Evolutionary conservation across 2,888 invertebrate species (phyloP).

Genomic region (Resseliella maxima): DNA sequence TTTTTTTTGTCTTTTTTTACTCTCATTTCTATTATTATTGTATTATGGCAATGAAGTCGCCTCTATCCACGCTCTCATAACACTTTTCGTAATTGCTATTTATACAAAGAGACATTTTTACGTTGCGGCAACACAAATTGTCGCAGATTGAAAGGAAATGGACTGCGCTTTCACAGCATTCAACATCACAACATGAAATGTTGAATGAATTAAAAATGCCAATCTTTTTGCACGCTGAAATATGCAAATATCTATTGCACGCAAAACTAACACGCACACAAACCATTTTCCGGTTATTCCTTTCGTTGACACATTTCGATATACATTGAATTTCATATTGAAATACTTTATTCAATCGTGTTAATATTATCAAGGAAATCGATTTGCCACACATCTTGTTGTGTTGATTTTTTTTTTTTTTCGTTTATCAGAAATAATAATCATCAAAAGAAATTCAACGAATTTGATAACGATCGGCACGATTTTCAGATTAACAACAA

Average conservation of each 20-base stretch:
- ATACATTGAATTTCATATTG: neutral
- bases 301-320: neutral
- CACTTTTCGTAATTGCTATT: slow-evolving; percentile 19
- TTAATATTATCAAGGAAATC: neutral
- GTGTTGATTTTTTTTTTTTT: no score
- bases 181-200: no score
- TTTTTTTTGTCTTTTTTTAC: no score
- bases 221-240: neutral
- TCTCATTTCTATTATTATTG: no score
- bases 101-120: neutral
- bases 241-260: neutral
- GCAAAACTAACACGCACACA: neutral
- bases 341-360: neutral
- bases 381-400: neutral
- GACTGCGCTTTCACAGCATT: neutral
- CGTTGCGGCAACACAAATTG: neutral
- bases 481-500: no score
- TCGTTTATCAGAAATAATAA: no score
- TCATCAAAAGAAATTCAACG: neutral
- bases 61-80: slow-evolving; percentile 30
- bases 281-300: neutral
- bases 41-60: slow-evolving; percentile 43
- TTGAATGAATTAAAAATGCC: no score
- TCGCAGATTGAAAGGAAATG: neutral
- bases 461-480: neutral